Evolutionary conservation across 2,888 invertebrate genomes (phyloP), one percentile per base, ranked within the genome.

Genomic region (Epinotia ramella): DNA sequence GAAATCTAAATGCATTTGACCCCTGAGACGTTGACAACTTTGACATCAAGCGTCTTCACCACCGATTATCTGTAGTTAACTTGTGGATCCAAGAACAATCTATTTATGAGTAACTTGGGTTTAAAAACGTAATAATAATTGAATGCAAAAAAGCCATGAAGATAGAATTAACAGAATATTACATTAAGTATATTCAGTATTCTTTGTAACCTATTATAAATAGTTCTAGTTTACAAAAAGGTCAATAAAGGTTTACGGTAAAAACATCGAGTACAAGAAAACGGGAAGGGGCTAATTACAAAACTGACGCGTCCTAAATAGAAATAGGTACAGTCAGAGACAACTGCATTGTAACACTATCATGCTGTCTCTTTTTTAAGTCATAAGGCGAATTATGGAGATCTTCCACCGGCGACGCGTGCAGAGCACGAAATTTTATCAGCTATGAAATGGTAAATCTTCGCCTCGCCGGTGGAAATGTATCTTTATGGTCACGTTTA

Each of bases 151-250:
- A 16, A 65, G 40, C 16, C 40, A 13, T 59, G 16, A 40, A 69
- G 53, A 53, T 11, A 56, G 16, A 24, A 44, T 44, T 68, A 46
- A 59, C 12, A 69, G n/a, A 69, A 33, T 24, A 33, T 69, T 59
- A 69, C 24, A n/a, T n/a, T n/a, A 46, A 20, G 12, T 44, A 12
- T 62, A 9, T 59, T 46, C 60, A 60, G 69, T 60, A 69, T 69
- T 69, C n/a, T 46, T 46, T 46, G 46, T 69, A 69, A 69, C 59
- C 60, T 60, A 69, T 12, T 60, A 69, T 69, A 60, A 69, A 69
- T 69, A 60, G 46, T 44, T 24, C 46, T 18, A 65, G 46, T 9
- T n/a, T 59, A 69, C 56, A 68, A 40, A 2, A 40, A 7, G 40
- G 40, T 40, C 40, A 40, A 40, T 40, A n/a, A 53, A 49, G 16